Conservation (phyloP, 2,888 invertebrate species). For the Operophtera brumata region DNA sequence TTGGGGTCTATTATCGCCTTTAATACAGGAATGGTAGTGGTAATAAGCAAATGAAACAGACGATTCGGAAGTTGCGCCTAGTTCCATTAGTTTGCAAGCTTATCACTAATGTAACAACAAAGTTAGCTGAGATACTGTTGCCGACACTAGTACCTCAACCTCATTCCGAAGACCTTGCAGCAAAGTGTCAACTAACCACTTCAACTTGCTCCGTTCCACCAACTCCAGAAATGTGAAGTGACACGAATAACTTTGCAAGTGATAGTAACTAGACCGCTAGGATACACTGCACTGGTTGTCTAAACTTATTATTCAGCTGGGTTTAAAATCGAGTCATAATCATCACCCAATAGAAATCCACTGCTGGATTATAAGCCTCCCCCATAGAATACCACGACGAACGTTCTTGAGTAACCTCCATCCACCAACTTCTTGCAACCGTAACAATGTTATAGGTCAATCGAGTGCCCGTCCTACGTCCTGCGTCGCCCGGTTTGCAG, state of each 20-base stretch:
- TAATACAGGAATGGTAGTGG: conserved; percentile 14
- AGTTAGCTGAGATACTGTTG: conserved; percentile 46
- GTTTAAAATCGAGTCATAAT: background rate
- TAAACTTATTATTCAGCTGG: conserved; percentile 8
- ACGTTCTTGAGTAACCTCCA: no score
- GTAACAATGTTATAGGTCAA: no score
- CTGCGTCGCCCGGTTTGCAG: no score
- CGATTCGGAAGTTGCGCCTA: conserved; percentile 30
- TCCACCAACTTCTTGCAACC: no score
- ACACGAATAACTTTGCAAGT: conserved; percentile 60
- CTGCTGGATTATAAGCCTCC: no score
- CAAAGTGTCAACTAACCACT: conserved; percentile 67
- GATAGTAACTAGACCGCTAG: conserved; percentile 45
- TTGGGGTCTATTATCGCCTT: no score
- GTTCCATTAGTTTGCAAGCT: conserved; percentile 41
- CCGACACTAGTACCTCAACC: conserved; percentile 59
- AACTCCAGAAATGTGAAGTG: conserved; percentile 53
- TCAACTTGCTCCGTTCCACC: conserved; percentile 49
- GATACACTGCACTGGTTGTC: conserved; percentile 6
- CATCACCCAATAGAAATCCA: no score
- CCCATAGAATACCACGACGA: no score
- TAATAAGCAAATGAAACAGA: conserved; percentile 35
- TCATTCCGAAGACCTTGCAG: conserved; percentile 59
- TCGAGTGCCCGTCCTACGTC: no score
- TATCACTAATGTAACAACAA: conserved; percentile 47